These are phyloP conservation scores for Prunella strophiata DNA, from an alignment of 2,797 vertebrate species.

Conservation along the genomic window DNA sequence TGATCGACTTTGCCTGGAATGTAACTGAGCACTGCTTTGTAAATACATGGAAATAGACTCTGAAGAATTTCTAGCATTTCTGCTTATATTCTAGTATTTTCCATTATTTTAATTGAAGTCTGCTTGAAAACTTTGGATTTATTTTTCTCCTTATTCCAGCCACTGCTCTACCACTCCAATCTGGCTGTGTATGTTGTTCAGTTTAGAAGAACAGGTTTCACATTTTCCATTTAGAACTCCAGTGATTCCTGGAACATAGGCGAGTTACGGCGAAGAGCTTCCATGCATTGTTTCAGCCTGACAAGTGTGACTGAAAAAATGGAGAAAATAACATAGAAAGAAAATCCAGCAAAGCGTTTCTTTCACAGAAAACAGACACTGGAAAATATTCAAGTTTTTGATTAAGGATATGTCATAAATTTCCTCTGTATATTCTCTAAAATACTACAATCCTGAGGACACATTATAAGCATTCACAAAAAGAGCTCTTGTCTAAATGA, in stretches of 20 bases:
- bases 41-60: not conserved
- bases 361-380: not conserved
- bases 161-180: not conserved
- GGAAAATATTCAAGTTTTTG: not conserved
- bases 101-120: not conserved
- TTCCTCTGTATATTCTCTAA: not conserved
- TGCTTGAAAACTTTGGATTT: not conserved
- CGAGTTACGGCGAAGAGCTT: not conserved
- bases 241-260: conserved; percentile 43
- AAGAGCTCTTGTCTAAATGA: not conserved
- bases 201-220: conserved; percentile 29
- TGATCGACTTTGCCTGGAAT: not conserved
- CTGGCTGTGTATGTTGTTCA: not conserved
- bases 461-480: not conserved
- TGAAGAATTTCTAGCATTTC: not conserved
- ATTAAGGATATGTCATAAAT: not conserved
- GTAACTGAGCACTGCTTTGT: not conserved
- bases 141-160: not conserved
- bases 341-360: not conserved
- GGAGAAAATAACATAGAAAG: not conserved
- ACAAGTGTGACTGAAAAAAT: not conserved
- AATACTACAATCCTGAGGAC: not conserved
- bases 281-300: conserved; percentile 6
- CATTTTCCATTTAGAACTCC: conserved; percentile 41
- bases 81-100: not conserved